These are phyloP conservation scores for Clarias magur DNA, from an alignment of 2,113 vertebrate species.

Conservation along the genomic window DNA sequence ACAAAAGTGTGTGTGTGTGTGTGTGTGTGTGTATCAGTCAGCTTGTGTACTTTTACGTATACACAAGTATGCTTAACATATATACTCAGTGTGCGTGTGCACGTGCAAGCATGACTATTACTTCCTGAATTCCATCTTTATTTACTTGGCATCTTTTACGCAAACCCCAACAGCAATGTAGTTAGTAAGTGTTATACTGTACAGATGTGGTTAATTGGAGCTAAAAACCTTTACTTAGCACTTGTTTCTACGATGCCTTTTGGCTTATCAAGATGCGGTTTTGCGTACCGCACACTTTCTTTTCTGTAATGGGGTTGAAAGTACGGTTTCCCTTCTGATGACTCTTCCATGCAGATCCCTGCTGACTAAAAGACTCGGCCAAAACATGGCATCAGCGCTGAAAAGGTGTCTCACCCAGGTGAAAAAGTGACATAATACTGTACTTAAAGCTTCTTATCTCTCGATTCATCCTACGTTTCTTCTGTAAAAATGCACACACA, in stretches of 20 bases:
- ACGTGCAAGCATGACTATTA: not conserved
- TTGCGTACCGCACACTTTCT: not conserved
- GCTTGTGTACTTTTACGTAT: not conserved
- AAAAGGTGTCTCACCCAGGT: too few species aligned
- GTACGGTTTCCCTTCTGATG: not conserved
- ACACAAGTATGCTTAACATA: not conserved
- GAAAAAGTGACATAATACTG: too few species aligned
- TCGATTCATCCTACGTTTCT: too few species aligned
- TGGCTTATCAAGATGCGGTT: not conserved
- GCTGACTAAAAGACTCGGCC: too few species aligned
- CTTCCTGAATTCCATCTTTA: too few species aligned
- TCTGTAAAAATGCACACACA: too few species aligned
- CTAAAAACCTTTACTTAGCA: not conserved
- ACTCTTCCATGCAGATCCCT: not conserved
- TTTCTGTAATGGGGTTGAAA: not conserved
- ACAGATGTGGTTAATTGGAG: not conserved
- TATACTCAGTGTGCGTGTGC: not conserved
- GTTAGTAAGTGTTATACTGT: too few species aligned
- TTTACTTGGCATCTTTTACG: too few species aligned
- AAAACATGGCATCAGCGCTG: too few species aligned
- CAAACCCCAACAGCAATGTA: too few species aligned
- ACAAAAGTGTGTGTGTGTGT: constrained; percentile 15
- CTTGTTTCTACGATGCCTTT: not conserved
- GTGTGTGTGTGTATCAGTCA: not conserved
- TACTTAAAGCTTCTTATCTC: too few species aligned